Evolutionary conservation across 2,113 vertebrate species (phyloP).

Genomic region (Microtus montanus): DNA sequence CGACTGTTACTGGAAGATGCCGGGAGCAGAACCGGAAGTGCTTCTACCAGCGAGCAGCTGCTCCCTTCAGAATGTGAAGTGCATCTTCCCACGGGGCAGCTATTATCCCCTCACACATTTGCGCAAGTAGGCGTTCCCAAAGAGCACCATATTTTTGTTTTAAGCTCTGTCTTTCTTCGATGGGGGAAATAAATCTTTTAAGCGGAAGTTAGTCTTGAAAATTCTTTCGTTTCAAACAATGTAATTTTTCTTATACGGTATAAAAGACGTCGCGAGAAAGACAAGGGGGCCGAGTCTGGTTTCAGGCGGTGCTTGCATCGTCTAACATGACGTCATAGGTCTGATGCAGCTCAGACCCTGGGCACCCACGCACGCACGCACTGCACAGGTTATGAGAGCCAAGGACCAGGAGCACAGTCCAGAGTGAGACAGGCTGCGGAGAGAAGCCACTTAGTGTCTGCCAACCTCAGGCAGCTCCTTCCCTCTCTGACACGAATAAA

Average conservation of each 20-base stretch:
- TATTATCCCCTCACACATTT: constrained; percentile 83
- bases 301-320: constrained; percentile 64
- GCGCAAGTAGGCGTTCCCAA: constrained; percentile 78
- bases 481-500: background rate
- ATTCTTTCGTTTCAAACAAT: constrained; percentile 63
- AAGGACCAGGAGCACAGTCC: background rate
- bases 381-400: background rate
- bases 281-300: background rate
- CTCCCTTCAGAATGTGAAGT: constrained; percentile 81
- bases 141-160: constrained; percentile 80
- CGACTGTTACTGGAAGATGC: constrained; percentile 67
- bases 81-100: constrained; percentile 82
- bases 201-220: constrained; percentile 77
- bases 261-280: constrained; percentile 29
- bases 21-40: constrained; percentile 51
- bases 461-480: background rate
- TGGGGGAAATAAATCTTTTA: constrained; percentile 85
- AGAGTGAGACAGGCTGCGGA: background rate
- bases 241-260: constrained; percentile 41
- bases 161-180: constrained; percentile 79
- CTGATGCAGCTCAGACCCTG: background rate
- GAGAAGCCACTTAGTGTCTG: background rate
- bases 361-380: background rate
- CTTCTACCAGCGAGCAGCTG: constrained; percentile 81
- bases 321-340: background rate